phyloP scores from a whole-genome alignment of 1,140 invertebrate genomes.

The Eumeta japonica region DNA sequence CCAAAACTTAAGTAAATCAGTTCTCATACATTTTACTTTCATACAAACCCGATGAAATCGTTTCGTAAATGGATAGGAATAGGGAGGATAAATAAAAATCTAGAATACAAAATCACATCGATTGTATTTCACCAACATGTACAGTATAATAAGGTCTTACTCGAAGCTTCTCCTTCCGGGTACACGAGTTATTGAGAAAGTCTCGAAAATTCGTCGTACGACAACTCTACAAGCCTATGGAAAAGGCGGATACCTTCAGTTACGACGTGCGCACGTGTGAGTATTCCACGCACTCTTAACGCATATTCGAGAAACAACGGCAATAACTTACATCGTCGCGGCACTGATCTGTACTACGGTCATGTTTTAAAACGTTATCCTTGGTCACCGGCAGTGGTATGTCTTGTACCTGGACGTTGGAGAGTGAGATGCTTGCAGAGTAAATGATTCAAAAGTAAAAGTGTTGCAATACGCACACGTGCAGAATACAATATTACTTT shows the following conservation, averaged over 20 bases:
- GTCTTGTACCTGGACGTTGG: no score
- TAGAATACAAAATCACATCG: conserved; percentile 52
- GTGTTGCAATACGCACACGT: background rate
- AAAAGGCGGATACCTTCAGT: conserved; percentile 12
- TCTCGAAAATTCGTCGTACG: background rate
- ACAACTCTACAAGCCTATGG: no score
- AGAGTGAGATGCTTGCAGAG: no score
- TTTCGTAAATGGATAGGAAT: background rate
- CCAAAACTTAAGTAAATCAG: no score
- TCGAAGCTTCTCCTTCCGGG: conserved; percentile 22
- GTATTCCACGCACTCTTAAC: background rate
- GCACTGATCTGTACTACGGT: no score
- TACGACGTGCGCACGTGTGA: no score
- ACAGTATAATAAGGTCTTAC: conserved; percentile 46
- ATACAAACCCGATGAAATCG: no score
- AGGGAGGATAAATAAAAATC: conserved; percentile 5
- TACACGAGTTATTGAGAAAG: background rate
- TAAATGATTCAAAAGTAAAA: no score
- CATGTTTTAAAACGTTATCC: no score
- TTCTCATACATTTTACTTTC: no score
- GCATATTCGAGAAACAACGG: background rate
- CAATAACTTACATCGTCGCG: no score
- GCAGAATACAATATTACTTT: background rate
- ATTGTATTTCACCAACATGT: conserved; percentile 58
- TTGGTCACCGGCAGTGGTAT: no score